Evolutionary conservation across 2,888 invertebrate genomes (phyloP), one percentile per base, ranked within the genome.

Genomic region (Merodon equestris): DNA sequence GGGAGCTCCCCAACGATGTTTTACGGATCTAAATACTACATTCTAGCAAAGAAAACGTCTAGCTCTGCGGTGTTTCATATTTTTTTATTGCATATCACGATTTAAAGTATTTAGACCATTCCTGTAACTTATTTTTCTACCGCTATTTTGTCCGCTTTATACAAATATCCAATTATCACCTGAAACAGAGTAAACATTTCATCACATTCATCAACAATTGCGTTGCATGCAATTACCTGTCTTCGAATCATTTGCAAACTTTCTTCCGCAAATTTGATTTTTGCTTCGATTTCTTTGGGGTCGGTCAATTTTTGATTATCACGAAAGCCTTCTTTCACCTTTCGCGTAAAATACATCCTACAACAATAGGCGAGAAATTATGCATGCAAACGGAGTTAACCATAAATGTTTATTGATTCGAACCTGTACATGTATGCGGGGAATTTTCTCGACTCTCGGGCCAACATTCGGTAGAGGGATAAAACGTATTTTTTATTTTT

Each of bases 131-230:
- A 77, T 13, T 77, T 58, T 47, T 77, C 77, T 9, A 77, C 27
- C 1, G 63, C 73, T 19, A 73, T 57, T 48, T 77, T 77, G n/a
- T 77, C 73, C 44, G 56, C 56, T n/a, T 53, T 47, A 18, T 73
- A 77, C 45, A 77, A 42, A 58, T 77, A 67, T 4, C 77, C 77
- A 53, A 77, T 68, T 40, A 77, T 73, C 58, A 50, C 77, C 77
- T 77, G 34, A 36, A 73, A 57, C 14, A 1, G n/a, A n/a, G n/a
- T 3, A 51, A 17, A 19, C 9, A n/a, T 38, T 53, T 9, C 58
- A 42, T 44, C 36, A 66, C 15, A 19, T 1, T 45, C 4, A 17
- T 3, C 40, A 42, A 14, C 0, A 9, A 1, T 68, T 42, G 15
- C 9, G 12, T 9, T 48, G 4, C n/a, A 1, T 1, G 9, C 18